Base-by-base conservation (phyloP, 2,888 invertebrate genomes). In the Antheraea yamamai region DNA sequence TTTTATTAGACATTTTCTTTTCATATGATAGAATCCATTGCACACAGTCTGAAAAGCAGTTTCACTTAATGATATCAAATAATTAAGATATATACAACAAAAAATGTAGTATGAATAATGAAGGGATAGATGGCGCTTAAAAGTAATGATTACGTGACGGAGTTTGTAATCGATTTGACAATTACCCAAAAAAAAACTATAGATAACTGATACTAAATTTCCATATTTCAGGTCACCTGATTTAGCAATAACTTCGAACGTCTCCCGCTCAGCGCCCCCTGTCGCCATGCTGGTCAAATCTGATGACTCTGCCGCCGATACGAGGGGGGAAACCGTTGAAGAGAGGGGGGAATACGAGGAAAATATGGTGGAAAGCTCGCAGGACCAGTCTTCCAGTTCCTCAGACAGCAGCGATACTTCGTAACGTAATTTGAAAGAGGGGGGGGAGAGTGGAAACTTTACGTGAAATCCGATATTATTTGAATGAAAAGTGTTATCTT, bases 351-450 rank as follows among this genome's bases (percentile, higher is more conserved):
- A 58, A n/a, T 4, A 14, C 4, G 23, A 52, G 52, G 30, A 58
- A 30, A 70, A 18, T 35, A 64, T 47, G 35, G 71, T n/a, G 39
- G 75, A 75, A n/a, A 73, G 71, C 23, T 72, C 74, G 66, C 78
- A 74, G 72, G 79, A 77, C 7, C 77, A 79, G 16, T 81, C 81
- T n/a, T 81, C 81, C 73, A 83, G 80, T 74, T 78, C 81, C 0
- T 81, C 81, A 0, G 83, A 83, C 16, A 84, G 81, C 73, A 79
- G 81, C 64, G 77, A 74, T 2, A 47, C 47, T 47, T 73, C 20
- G 8, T 73, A 58, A 58, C 71, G 6, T 66, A 4, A 16, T 66
- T 30, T 20, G 1, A 14, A 66, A 26, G 4, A 4, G 30, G 30
- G 26, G 64, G n/a, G 26, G 18, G 18, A 6, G 30, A 30, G 16